Percentiles rank a stretch among this genome's conserved stretches.
Conservation (phyloP, 2,888 invertebrate species). For the Habrosyne pyritoides region DNA sequence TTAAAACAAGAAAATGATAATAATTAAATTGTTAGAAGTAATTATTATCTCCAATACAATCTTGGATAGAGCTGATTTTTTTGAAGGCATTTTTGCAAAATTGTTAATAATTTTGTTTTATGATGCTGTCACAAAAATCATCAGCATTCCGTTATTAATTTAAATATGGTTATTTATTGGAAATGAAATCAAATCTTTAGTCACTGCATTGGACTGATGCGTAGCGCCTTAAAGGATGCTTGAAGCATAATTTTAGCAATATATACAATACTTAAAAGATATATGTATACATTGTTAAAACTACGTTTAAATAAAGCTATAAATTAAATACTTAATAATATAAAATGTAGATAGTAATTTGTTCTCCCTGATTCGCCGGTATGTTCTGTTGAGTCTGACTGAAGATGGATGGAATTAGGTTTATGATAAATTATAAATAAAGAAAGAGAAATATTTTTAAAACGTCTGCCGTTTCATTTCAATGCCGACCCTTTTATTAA, state of each 20-base stretch:
- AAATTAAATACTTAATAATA: constrained; percentile 38
- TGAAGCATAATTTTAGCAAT: constrained; percentile 57
- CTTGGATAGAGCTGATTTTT: neutral
- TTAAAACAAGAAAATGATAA: neutral
- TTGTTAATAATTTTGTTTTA: neutral
- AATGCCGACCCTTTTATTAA: neutral
- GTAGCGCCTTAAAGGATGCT: constrained; percentile 57
- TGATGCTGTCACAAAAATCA: constrained; percentile 29
- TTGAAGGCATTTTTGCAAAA: neutral
- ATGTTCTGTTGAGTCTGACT: constrained; percentile 62
- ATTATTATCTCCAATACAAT: neutral
- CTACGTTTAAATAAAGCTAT: constrained; percentile 43
- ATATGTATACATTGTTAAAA: constrained; percentile 43
- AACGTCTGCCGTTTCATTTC: constrained; percentile 47
- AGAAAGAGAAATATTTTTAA: constrained; percentile 79
- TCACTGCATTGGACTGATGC: constrained; percentile 75
- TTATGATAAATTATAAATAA: constrained; percentile 79
- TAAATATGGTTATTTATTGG: constrained; percentile 27
- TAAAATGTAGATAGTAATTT: constrained; percentile 55
- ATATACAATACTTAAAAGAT: constrained; percentile 21
- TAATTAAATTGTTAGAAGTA: neutral
- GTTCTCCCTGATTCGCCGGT: constrained; percentile 67
- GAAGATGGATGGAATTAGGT: constrained; percentile 71
- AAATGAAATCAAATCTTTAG: constrained; percentile 54
- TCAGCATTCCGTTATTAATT: constrained; percentile 25